These are phyloP conservation scores for Sphinx pinastri DNA, from an alignment of 2,888 invertebrate genomes.

Conservation along the genomic window DNA sequence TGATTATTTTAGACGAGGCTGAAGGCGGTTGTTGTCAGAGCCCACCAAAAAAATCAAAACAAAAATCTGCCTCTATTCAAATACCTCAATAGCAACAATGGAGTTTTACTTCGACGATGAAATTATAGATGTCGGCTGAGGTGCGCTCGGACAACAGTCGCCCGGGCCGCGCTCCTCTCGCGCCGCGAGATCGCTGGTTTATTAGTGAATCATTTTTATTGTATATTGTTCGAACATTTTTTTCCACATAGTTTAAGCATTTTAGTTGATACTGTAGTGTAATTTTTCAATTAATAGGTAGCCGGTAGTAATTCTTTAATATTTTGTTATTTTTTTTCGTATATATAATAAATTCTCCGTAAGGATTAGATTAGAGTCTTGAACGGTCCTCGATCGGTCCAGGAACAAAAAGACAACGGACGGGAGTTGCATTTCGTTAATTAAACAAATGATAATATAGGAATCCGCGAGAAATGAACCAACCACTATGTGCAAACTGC, in stretches of 20 bases:
- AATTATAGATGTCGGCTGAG: constrained; percentile 33
- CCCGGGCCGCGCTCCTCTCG: constrained; percentile 32
- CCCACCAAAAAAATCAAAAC: constrained; percentile 39
- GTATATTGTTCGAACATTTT: constrained; percentile 83
- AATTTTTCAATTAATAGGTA: constrained; percentile 80
- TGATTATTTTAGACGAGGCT: constrained; percentile 48
- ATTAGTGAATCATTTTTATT: constrained; percentile 82
- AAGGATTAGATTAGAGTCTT: constrained; percentile 74
- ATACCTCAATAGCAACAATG: constrained; percentile 61
- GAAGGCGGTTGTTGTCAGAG: constrained; percentile 44
- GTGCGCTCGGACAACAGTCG: constrained; percentile 46
- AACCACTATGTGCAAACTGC: constrained; percentile 2
- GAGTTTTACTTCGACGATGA: constrained; percentile 42
- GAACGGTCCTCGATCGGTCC: constrained; percentile 71
- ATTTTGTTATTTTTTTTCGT: constrained; percentile 81
- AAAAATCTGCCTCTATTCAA: constrained; percentile 55
- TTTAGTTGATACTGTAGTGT: constrained; percentile 80
- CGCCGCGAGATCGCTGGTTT: constrained; percentile 64
- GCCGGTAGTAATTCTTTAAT: constrained; percentile 79
- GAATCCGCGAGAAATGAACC: constrained; percentile 41
- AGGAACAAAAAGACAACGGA: constrained; percentile 82
- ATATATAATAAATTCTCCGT: constrained; percentile 73
- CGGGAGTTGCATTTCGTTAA: constrained; percentile 75
- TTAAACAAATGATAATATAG: constrained; percentile 53
- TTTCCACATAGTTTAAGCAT: constrained; percentile 81